phyloP scores from a whole-genome alignment of 1,140 invertebrate species.

The Amyelois transitella region DNA sequence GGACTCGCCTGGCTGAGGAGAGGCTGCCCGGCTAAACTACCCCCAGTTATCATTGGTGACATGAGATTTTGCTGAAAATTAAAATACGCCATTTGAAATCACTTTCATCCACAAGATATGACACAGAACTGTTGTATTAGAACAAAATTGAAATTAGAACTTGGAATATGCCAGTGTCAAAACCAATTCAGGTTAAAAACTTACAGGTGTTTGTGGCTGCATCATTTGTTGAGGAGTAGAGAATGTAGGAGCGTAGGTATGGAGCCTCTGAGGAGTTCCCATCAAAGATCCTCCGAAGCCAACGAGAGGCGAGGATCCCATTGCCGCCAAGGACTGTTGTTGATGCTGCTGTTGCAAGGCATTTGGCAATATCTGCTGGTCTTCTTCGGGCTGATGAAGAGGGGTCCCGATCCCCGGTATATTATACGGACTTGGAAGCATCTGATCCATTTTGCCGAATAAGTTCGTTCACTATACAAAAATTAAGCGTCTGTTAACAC shows the following conservation, averaged over 20 bases:
- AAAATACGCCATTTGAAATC: too few relatives aligned
- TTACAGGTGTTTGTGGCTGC: conserved; percentile 92
- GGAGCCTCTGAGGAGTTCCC: conserved; percentile 81
- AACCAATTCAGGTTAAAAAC: conserved; percentile 14
- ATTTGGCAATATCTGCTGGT: conserved; percentile 89
- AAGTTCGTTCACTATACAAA: too few relatives aligned
- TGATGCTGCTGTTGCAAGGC: conserved; percentile 79
- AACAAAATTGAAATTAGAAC: too few relatives aligned
- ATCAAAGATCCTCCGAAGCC: conserved; percentile 68
- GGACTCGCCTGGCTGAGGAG: conserved; percentile 79
- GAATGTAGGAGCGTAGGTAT: conserved; percentile 81
- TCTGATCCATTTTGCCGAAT: conserved; percentile 83
- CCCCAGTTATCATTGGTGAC: conserved; percentile 84
- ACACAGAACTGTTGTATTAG: too few relatives aligned
- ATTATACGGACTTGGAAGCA: conserved; percentile 91
- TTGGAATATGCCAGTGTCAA: too few relatives aligned
- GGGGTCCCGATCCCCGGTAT: conserved; percentile 94
- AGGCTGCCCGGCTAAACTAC: conserved; percentile 61
- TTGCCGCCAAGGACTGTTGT: conserved; percentile 76
- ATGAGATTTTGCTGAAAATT: conserved; percentile 85
- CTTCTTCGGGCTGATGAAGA: conserved; percentile 92
- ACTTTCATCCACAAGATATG: too few relatives aligned
- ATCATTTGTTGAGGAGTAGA: conserved; percentile 83
- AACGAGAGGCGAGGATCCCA: conserved; percentile 74
- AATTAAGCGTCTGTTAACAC: too few relatives aligned